Base-by-base conservation (phyloP, 2,888 invertebrate species). In the Dione vanillae region DNA sequence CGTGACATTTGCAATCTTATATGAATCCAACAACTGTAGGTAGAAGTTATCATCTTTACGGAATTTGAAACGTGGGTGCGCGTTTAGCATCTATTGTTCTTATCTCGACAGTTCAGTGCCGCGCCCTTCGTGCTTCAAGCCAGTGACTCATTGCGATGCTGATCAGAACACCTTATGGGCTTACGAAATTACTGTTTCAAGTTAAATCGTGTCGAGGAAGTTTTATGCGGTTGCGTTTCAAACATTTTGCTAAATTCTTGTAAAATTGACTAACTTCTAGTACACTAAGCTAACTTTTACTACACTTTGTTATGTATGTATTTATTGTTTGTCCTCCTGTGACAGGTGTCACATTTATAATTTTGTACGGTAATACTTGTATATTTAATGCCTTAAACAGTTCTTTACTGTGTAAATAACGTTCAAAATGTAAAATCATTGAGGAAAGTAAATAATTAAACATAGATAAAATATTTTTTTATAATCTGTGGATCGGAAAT, bases 101-200 rank as follows among this genome's bases (percentile, higher is more conserved):
- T 79, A 80, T 80, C 79, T 72, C 49, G 70, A 75, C 69, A 72
- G 70, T 73, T 61, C 73, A 73, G 62, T 74, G 71, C 68, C 70
- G 76, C 81, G 80, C 83, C 82, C 79, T 80, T 79, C 79, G 76
- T 77, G 78, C 74, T 74, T 75, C 71, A 74, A 67, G 73, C 71
- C 78, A 72, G 74, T 88, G 86, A 87, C 78, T 86, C 86, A 87
- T 78, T 72, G 70, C 69, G 72, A 73, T 76, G 74, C 78, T 71
- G 83, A 86, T 87, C 85, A 78, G 82, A 85, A 85, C 84, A 82
- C 83, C 83, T 85, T 75, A 75, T 78, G 77, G 82, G 78, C 82
- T 88, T 89, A 79, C 85, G 84, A 86, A 86, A 89, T 79, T 75
- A 75, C 77, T 78, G 78, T 76, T 80, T 83, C 78, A 82, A 82